Evolutionary conservation across 2,797 vertebrate species (phyloP), one percentile per base, ranked within the genome.

Genomic region (Characodon lateralis): DNA sequence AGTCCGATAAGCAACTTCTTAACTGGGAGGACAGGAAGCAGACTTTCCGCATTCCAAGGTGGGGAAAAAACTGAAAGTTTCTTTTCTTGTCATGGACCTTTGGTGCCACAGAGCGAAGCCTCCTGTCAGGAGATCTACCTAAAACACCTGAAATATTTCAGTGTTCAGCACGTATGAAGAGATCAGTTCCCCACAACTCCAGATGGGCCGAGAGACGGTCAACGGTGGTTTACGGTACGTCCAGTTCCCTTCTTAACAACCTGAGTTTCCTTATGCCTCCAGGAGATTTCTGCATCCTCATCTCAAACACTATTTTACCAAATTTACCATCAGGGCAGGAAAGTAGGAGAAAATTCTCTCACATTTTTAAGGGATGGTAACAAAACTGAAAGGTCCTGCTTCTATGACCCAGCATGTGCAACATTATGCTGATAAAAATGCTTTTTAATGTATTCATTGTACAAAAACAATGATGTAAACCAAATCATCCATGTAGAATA

Each of bases 161-260:
- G 35, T 13, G 63, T 10, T 4, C 65, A 72, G 78, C 74, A 78
- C 80, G 3, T 2, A 95, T 95, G 95, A 90, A 74, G 80, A 93
- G 78, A 77, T 80, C 24, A 2, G 39, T 80, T 43, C 90, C 80
- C 41, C 20, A 71, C 20, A 61, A 71, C 59, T 96, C 95, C 24
- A 91, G 87, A 88, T 96, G 96, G 96, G 87, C 87, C 20, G 96
- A 96, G 84, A 92, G 85, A 73, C 86, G 88, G 59, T 95, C 92
- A 1, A 88, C 93, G 0, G 81, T 96, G 86, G 91, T 95, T 71
- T 96, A 96, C 59, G 96, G 95, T 96, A 93, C 7, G 95, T 91
- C 78, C 50, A 24, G n/a, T 72, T 39, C 51, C 28, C 2, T 24
- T 78, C 63, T 63, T 73, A 5, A 16, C 3, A 53, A 5, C 1